Conservation (phyloP, 92 coral and sea anemone genomes). For the Epizoanthus ramosus region DNA sequence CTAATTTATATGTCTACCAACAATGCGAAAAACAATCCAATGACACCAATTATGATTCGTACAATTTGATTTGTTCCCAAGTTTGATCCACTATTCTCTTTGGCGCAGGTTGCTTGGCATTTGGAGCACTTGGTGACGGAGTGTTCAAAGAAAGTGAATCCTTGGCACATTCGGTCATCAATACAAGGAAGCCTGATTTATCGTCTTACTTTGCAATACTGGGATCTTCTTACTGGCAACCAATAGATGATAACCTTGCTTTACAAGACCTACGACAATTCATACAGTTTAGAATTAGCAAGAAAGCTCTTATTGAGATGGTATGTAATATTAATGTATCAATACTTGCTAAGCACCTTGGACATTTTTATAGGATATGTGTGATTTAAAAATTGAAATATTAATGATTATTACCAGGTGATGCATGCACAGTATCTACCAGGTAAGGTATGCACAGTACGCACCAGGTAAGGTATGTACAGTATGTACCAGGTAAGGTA, state of each 20-base stretch:
- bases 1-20: not conserved
- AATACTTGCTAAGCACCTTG: not conserved
- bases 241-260: not conserved
- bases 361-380: too few relatives aligned
- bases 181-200: not conserved
- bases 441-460: too few relatives aligned
- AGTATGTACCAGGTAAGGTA: too few relatives aligned
- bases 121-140: not conserved
- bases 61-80: not conserved
- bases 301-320: constrained; percentile 14
- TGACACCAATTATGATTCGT: not conserved
- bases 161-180: not conserved
- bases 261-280: constrained; percentile 4
- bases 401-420: too few relatives aligned
- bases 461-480: too few relatives aligned
- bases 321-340: not conserved
- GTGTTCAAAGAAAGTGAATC: constrained; percentile 31
- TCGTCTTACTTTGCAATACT: constrained; percentile 15
- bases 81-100: not conserved
- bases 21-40: not conserved
- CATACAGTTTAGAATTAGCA: constrained; percentile 7
- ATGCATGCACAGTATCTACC: too few relatives aligned
- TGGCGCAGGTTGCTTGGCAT: constrained; percentile 14
- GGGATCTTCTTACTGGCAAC: constrained; percentile 5
- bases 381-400: too few relatives aligned